A percentile compares a stretch with the other conserved stretches of the same genome.
phyloP scores from a whole-genome alignment of 1,140 invertebrate genomes.

The Anoplophora glabripennis region DNA sequence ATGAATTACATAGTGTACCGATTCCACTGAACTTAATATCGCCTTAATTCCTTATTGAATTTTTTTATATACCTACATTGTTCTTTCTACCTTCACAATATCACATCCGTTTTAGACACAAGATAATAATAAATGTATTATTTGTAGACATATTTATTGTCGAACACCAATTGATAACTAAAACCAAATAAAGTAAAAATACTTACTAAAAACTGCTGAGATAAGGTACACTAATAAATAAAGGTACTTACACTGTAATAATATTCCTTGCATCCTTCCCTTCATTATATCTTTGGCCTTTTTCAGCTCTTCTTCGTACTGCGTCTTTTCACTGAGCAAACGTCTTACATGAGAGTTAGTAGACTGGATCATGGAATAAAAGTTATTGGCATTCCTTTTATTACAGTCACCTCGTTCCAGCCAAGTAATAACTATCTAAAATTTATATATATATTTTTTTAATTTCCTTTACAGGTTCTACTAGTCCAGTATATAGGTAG shows the following conservation, averaged over 20 bases:
- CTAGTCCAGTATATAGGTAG: no score
- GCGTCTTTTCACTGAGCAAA: slow-evolving; percentile 77
- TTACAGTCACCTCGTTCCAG: slow-evolving; percentile 87
- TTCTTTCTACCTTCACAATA: no score
- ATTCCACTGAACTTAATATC: no score
- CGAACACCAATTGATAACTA: background rate
- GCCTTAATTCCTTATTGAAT: no score
- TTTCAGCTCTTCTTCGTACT: slow-evolving; percentile 82
- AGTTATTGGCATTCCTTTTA: slow-evolving; percentile 82
- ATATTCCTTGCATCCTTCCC: slow-evolving; percentile 74
- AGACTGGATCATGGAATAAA: slow-evolving; percentile 93
- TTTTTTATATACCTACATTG: no score
- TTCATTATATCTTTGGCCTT: slow-evolving; percentile 76
- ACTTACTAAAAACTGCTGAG: slow-evolving; percentile 25
- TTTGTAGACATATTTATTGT: slow-evolving; percentile 14
- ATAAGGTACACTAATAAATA: slow-evolving; percentile 9
- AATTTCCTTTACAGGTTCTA: slow-evolving; percentile 19
- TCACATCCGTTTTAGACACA: no score
- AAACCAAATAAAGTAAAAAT: slow-evolving; percentile 6
- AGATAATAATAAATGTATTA: background rate
- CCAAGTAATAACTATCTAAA: slow-evolving; percentile 81
- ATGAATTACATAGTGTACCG: no score
- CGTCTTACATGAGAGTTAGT: slow-evolving; percentile 86
- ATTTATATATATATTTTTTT: slow-evolving; percentile 21
- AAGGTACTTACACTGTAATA: slow-evolving; percentile 78